Percentiles rank a stretch among this genome's conserved stretches.
These are phyloP conservation scores for Rhinichthys klamathensis DNA, from an alignment of 2,113 vertebrate genomes.

Conservation along the genomic window DNA sequence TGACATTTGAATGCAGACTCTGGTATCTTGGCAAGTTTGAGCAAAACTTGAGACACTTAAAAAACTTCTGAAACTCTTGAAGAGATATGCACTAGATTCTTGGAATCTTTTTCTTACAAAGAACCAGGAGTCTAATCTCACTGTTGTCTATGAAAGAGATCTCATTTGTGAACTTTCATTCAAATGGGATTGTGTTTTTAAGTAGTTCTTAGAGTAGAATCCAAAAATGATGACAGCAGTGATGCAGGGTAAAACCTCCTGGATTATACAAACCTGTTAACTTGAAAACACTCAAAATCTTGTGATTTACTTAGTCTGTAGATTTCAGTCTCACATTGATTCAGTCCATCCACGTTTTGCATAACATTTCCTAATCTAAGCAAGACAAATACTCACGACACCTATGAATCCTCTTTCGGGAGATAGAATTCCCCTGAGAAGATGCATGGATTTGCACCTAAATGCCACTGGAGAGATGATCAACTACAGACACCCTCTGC, in stretches of 20 bases:
- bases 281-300: background rate
- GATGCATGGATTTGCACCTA: conserved; percentile 67
- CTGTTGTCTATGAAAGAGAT: background rate
- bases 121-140: background rate
- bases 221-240: background rate
- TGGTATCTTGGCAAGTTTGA: background rate
- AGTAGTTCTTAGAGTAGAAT: background rate
- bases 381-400: conserved; percentile 47
- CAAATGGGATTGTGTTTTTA: background rate
- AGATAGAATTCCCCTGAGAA: conserved; percentile 64
- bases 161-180: background rate
- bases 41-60: background rate
- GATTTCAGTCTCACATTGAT: conserved; percentile 12
- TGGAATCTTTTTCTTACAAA: background rate
- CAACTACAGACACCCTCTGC: conserved; percentile 81
- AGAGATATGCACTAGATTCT: background rate
- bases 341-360: conserved; percentile 36
- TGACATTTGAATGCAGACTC: background rate
- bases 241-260: background rate
- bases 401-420: conserved; percentile 45
- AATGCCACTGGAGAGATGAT: conserved; percentile 81
- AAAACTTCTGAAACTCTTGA: background rate
- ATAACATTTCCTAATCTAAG: conserved; percentile 32
- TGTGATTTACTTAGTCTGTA: background rate
- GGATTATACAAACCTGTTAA: background rate